Percentiles rank a stretch among this genome's conserved stretches.
These are phyloP conservation scores for Lucilia sericata DNA, from an alignment of 1,140 invertebrate genomes.

Conservation along the genomic window DNA sequence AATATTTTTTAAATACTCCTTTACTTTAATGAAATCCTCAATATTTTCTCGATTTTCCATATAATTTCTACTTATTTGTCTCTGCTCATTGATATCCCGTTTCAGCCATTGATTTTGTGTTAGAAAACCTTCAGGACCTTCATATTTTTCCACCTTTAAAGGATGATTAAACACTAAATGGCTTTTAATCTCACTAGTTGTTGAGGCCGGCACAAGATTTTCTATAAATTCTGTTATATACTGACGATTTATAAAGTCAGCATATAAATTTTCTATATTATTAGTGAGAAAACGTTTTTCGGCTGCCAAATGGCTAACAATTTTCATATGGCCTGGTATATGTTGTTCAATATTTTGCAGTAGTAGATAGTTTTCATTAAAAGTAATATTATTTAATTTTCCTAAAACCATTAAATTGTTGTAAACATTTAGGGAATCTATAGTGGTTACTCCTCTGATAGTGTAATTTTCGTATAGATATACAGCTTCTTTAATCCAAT, in stretches of 20 bases:
- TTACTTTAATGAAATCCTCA: not conserved
- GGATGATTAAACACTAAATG: constrained; percentile 57
- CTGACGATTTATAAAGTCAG: constrained; percentile 56
- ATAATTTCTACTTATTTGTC: not conserved
- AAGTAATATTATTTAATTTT: constrained; percentile 53
- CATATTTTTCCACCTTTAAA: constrained; percentile 50
- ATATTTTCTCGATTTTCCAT: not conserved
- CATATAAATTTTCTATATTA: constrained; percentile 58
- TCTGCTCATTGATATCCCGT: not conserved
- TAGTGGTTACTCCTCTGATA: constrained; percentile 52
- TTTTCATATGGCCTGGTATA: constrained; percentile 52
- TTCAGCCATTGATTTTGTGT: constrained; percentile 6
- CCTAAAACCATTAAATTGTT: constrained; percentile 58
- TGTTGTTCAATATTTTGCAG: constrained; percentile 54
- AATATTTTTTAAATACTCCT: not conserved
- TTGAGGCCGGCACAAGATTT: not conserved
- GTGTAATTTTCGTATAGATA: constrained; percentile 63
- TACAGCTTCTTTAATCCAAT: constrained; percentile 66
- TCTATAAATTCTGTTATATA: constrained; percentile 54
- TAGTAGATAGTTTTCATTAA: constrained; percentile 53
- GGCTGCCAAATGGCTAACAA: constrained; percentile 52
- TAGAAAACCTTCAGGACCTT: constrained; percentile 5
- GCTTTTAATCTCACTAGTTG: constrained; percentile 49
- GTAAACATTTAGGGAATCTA: constrained; percentile 59
- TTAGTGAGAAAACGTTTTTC: constrained; percentile 54